phyloP scores from a whole-genome alignment of 2,113 vertebrate species.

The Ciconia maguari region DNA sequence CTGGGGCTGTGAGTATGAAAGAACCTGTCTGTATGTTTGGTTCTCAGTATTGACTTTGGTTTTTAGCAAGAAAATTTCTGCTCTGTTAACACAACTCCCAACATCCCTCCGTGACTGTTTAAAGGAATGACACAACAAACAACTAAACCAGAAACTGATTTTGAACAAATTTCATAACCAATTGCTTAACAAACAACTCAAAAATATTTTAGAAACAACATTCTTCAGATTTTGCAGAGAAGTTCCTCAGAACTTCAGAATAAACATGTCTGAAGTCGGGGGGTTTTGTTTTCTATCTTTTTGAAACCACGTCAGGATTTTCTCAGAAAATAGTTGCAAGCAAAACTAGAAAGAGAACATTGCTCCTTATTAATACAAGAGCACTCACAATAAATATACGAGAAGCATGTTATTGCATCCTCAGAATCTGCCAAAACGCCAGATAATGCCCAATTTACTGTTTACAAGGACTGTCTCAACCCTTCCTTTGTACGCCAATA shows the following conservation, averaged over 20 bases:
- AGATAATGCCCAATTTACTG: neutral
- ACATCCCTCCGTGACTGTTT: neutral
- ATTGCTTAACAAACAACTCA: fast-evolving
- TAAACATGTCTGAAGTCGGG: neutral
- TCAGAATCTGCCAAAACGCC: neutral
- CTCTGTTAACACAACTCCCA: neutral
- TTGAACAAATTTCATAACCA: neutral
- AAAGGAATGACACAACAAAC: neutral
- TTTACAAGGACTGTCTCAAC: neutral
- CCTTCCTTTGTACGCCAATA: fast-evolving
- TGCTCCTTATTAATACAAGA: neutral
- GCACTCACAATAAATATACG: fast-evolving
- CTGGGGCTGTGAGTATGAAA: neutral
- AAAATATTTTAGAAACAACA: neutral
- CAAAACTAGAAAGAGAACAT: neutral
- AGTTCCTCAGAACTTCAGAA: neutral
- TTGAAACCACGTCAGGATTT: fast-evolving
- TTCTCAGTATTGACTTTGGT: neutral
- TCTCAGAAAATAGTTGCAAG: neutral
- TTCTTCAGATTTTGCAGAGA: neutral
- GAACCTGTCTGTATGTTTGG: neutral
- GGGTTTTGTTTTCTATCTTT: neutral
- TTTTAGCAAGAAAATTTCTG: neutral
- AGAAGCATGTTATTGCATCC: neutral
- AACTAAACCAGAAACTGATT: neutral